Evolutionary conservation across 2,113 vertebrate genomes (phyloP), one percentile per base, ranked within the genome.

Genomic region (Tauraco erythrolophus): DNA sequence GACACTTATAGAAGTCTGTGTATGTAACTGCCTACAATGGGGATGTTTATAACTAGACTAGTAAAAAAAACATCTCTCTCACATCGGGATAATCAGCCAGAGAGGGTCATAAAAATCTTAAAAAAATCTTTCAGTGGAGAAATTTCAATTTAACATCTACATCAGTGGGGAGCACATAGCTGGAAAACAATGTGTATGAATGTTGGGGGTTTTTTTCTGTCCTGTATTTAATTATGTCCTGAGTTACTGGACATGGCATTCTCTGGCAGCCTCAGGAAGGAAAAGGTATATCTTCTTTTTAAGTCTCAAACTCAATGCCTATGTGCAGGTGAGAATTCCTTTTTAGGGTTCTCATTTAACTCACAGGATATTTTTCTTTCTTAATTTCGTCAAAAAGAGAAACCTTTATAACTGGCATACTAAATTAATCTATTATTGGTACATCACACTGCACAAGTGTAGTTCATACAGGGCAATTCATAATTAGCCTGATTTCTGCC

Each of bases 21-120:
- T 24, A 21, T 70, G 22, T 28, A 77, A 24, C 37, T 35, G 37
- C 33, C 37, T 64, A 21, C 8, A 78, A 15, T n/a, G 18, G 5
- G 0, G 0, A 53, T 57, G 14, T 58, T 80, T 77, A 12, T 31
- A 57, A 51, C 25, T 25, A 50, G 11, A 28, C 2, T 30, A 62
- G 3, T 25, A 31, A 37, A 51, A 6, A 76, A 76, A 68, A 1
- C 0, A 28, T 14, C 19, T 86, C 39, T 39, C 8, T 77, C 41
- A 54, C 11, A 37, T 7, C 2, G 4, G 14, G 13, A 61, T 61
- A 91, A 56, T 1, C 12, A 65, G 9, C 5, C 14, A 57, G 15
- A 45, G 5, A 65, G 4, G 27, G 4, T 54, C 53, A 81, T 21
- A 48, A 77, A 86, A 35, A 39, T 14, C 2, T 78, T 58, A 17